Percentiles rank a stretch among this genome's conserved stretches.
Evolutionary conservation across 2,113 vertebrate species (phyloP).

Genomic region (Anseranas semipalmata): DNA sequence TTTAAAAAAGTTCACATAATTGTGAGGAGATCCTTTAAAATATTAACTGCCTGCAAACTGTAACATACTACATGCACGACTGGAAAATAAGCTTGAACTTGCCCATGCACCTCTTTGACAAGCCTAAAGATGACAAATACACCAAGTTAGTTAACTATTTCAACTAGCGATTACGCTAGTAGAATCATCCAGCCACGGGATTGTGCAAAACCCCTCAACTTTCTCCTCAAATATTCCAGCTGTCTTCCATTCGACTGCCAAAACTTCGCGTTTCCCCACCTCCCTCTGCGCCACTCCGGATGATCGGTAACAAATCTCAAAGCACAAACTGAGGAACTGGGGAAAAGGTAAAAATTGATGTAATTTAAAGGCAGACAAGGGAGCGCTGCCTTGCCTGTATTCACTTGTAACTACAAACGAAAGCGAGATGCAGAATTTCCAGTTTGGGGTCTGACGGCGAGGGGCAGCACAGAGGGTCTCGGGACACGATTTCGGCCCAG

Average conservation of each 20-base stretch:
- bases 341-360: neutral
- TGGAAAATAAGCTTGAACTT: neutral
- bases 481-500: neutral
- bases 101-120: neutral
- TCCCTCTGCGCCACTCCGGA: neutral
- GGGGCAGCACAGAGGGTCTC: neutral
- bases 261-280: neutral
- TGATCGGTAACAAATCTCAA: neutral
- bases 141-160: neutral
- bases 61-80: neutral
- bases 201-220: neutral
- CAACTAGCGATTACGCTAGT: neutral
- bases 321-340: neutral
- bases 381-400: neutral
- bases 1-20: neutral
- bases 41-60: neutral
- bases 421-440: neutral
- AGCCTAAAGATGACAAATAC: neutral
- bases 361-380: neutral
- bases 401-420: neutral
- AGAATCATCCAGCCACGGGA: neutral
- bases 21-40: neutral
- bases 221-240: neutral
- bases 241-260: neutral
- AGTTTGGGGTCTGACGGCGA: neutral